Evolutionary conservation across 1,140 invertebrate genomes (phyloP), one percentile per base, ranked within the genome.

Genomic region (Campodea augens): DNA sequence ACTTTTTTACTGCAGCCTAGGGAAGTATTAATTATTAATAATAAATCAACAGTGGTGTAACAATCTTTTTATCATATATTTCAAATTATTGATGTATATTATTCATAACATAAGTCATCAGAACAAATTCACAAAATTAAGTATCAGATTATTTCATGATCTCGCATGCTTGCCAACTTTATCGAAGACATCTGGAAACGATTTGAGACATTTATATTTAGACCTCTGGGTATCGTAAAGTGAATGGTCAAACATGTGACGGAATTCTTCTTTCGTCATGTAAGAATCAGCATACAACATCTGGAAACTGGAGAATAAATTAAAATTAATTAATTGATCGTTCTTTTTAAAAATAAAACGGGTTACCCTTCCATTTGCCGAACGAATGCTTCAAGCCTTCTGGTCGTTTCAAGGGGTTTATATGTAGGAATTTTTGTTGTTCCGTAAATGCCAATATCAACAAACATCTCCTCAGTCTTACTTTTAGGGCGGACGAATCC

Each of bases 201-300:
- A 82, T 18, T 72, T 68, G 49, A 71, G 62, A 60, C 78, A 82
- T 23, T 69, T 47, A 3, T 76, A 60, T 22, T 63, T 57, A 5
- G 67, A 58, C 41, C 83, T 61, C 46, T 85, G 59, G 57, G 68
- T 70, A 50, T 87, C 79, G 54, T 89, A 88, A 0, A 86, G 61
- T 1, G 58, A 60, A 55, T 84, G 80, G 57, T 87, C 78, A 63
- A 87, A 88, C 82, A 88, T 88, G 41, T 67, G 51, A n/a, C 77
- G 60, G 56, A 87, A 89, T 60, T 89, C 82, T 23, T 78, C 72
- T 25, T 59, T 59, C 0, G 76, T 81, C 47, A 78, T 74, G 57
- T 77, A 85, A 0, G 79, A 82, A 53, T 88, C 83, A 0, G 80
- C 81, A 60, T 87, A 87, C 40, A 88, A 60, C 83, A 88, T 88